Base-by-base conservation (phyloP, 2,888 invertebrate species). In the Perithous albicinctus region DNA sequence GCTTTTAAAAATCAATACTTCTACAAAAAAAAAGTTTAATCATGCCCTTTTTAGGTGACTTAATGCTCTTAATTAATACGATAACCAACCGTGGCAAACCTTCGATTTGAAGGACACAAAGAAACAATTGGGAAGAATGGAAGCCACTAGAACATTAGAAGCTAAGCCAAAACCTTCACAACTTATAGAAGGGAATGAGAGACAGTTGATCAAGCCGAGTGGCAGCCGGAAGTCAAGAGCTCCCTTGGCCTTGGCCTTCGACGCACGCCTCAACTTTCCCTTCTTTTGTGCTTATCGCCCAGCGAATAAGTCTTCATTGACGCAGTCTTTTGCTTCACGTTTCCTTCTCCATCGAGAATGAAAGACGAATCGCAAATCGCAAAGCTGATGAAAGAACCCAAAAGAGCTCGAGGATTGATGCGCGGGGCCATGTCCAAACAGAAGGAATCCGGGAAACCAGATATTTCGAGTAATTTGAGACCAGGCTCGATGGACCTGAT, bases 401-500 rank as follows among this genome's bases (percentile, higher is more conserved):
- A 73, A 18, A 43, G 12, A 41, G 20, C 35, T 10, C 23, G 51
- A 20, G 35, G 15, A 51, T 73, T 51, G 73, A n/a, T 26, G n/a
- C 20, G 35, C 35, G 38, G 38, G n/a, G 20, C 20, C 54, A 56
- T 43, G 15, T 69, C 4, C 41, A 23, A 26, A 18, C 29, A 15
- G 23, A 43, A 56, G 75, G 56, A 75, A 75, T 63, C 67, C 66
- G 66, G 43, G 75, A 75, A 75, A 75, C 75, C 75, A 75, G 75
- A 75, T 75, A 75, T 75, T 75, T 75, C 43, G 66, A 43, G 75
- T 66, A 66, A 75, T 66, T 75, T 66, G 75, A 75, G 66, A 75
- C 56, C 75, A 29, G 10, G 38, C 51, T n/a, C 70, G 41, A 32
- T 12, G 67, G 67, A 72, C 59, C 66, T 43, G 75, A 75, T 75